Base-by-base conservation (phyloP, 2,888 invertebrate species). In the Megamerina dolium region DNA sequence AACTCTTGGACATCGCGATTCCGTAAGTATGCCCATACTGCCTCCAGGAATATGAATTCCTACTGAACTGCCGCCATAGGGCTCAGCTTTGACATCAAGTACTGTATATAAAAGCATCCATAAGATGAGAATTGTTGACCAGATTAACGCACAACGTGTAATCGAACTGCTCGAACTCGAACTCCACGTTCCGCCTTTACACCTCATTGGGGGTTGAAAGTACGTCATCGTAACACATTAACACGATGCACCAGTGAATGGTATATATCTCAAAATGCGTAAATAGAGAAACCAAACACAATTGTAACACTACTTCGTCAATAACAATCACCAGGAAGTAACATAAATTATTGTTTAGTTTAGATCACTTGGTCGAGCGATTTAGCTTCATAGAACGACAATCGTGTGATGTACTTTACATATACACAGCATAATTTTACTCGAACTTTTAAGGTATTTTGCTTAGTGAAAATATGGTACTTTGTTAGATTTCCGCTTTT, bases 1-100 rank as follows among this genome's bases (percentile, higher is more conserved):
- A 37, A 83, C 81, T 76, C 84, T 81, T 2, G 90, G 90, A 61
- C 90, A 91, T 53, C 77, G 66, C 14, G 68, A 61, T 48, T 70
- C 68, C 31, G 59, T 66, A 41, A 66, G 59, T 46, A 64, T 63
- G 40, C 65, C 62, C 26, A 66, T 57, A 34, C 61, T 64, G 20
- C 63, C 64, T 44, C 68, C 66, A 48, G 66, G 66, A 55, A 64
- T 68, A 54, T 65, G 66, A 37, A 64, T 64, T 45, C 67, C 65
- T 27, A 68, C 66, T 35, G 63, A 64, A 23, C 64, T 58, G 52
- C 63, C 61, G 41, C 63, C 65, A 56, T 68, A 69, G 6, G 70
- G 69, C 45, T 69, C 70, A 49, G 64, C 64, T 41, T 48, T 44
- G 32, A 46, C 54, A 32, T 42, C 43, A 12, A 23, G 20, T 12